Conservation (phyloP, 2,113 vertebrate species). For the Agapornis roseicollis region DNA sequence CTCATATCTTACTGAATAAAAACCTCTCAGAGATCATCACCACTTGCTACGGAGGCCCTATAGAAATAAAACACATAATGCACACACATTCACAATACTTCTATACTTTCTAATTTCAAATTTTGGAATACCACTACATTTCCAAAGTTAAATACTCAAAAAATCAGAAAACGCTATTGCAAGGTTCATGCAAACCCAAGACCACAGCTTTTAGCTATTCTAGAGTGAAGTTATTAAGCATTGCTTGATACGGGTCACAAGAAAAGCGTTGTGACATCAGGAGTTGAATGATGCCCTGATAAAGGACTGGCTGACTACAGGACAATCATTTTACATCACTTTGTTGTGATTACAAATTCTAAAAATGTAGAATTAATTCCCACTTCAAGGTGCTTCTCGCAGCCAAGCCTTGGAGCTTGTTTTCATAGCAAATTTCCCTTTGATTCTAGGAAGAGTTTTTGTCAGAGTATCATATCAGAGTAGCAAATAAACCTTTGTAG, state of each 20-base stretch:
- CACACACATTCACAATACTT: background rate
- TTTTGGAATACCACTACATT: background rate
- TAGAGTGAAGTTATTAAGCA: background rate
- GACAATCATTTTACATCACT: background rate
- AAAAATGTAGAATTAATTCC: background rate
- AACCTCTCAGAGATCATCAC: background rate
- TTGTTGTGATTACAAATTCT: background rate
- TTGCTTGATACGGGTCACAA: background rate
- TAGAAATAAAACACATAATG: background rate
- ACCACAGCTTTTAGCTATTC: background rate
- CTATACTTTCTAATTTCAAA: background rate
- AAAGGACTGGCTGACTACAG: background rate
- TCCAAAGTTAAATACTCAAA: background rate
- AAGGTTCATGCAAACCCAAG: background rate
- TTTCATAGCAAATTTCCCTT: background rate
- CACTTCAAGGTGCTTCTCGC: background rate
- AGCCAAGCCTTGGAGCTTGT: background rate
- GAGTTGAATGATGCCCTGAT: background rate
- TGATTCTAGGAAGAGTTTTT: background rate
- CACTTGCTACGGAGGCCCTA: background rate
- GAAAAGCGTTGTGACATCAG: background rate
- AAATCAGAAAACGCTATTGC: background rate
- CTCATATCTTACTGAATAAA: background rate
- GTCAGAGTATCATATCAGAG: background rate
- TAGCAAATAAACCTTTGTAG: background rate